Evolutionary conservation across 2,888 invertebrate genomes (phyloP).

Genomic region (Eremobia ochroleuca): DNA sequence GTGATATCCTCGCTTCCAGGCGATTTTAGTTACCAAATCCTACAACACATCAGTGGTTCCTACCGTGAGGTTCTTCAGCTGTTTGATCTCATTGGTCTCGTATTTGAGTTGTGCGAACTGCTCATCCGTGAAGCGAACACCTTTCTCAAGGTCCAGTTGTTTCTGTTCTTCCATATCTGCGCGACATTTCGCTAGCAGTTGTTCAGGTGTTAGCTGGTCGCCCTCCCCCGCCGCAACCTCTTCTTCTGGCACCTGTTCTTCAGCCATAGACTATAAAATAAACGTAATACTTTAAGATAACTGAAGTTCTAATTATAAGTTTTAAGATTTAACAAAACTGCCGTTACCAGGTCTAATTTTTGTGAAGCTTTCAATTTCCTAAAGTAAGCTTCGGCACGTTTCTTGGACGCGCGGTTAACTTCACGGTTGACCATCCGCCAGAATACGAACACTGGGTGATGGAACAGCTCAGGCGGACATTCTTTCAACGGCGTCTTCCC

Average conservation of each 20-base stretch:
- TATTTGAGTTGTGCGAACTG: conserved; percentile 92
- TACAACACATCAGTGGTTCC: conserved; percentile 36
- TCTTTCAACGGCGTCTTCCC: conserved; percentile 93
- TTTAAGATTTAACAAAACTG: background rate
- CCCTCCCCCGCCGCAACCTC: conserved; percentile 78
- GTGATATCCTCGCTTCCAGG: conserved; percentile 56
- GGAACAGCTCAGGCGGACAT: conserved; percentile 92
- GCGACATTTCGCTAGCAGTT: conserved; percentile 80
- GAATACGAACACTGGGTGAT: conserved; percentile 93
- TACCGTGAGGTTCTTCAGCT: conserved; percentile 91
- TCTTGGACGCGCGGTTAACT: conserved; percentile 87
- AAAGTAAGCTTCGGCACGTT: conserved; percentile 86
- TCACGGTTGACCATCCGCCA: conserved; percentile 91
- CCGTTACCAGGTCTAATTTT: conserved; percentile 79
- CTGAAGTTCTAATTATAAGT: background rate
- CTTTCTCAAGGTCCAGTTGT: conserved; percentile 88
- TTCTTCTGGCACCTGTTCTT: conserved; percentile 85
- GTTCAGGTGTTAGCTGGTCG: conserved; percentile 85
- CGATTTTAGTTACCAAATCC: conserved; percentile 47
- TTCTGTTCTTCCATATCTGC: conserved; percentile 83
- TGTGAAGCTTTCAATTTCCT: conserved; percentile 86
- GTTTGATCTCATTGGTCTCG: conserved; percentile 91
- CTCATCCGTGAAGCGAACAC: conserved; percentile 90
- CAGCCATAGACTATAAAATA: conserved; percentile 78
- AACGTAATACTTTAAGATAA: background rate